Evolutionary conservation across 2,888 invertebrate species (phyloP).

Genomic region (Tricholauxania praeusta): DNA sequence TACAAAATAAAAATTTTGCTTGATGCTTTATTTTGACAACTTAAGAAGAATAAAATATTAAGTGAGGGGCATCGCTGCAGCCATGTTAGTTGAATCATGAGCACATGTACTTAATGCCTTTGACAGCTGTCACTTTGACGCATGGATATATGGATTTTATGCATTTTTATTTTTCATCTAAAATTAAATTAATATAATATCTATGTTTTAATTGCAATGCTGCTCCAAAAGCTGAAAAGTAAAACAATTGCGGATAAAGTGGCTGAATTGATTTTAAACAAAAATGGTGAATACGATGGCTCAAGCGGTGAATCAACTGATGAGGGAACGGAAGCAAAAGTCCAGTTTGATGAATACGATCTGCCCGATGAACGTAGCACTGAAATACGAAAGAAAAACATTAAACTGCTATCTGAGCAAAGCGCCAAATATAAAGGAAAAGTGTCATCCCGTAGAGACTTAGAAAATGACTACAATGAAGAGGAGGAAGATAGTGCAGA

Average conservation of each 20-base stretch:
- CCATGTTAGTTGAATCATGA: too few species aligned
- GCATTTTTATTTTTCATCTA: too few species aligned
- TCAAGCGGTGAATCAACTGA: conserved; percentile 65
- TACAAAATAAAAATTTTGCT: too few species aligned
- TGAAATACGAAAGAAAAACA: conserved; percentile 76
- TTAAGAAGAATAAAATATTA: too few species aligned
- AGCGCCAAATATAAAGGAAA: conserved; percentile 83
- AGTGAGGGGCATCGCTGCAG: too few species aligned
- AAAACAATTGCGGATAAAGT: conserved; percentile 74
- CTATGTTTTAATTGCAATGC: conserved; percentile 15
- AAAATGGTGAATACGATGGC: conserved; percentile 75
- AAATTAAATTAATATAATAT: conserved; percentile 27
- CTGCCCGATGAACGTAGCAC: conserved; percentile 70
- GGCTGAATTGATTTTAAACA: conserved; percentile 73
- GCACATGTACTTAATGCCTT: too few species aligned
- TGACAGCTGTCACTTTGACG: too few species aligned
- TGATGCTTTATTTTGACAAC: too few species aligned
- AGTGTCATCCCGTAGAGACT: conserved; percentile 74
- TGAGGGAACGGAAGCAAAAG: conserved; percentile 72
- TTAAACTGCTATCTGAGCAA: conserved; percentile 76
- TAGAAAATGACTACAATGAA: conserved; percentile 47
- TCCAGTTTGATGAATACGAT: conserved; percentile 60
- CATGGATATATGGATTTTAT: too few species aligned
- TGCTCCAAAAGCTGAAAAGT: conserved; percentile 38
- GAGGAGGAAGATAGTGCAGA: conserved; percentile 45